Evolutionary conservation across 92 coral and sea anemone species (phyloP).

Genomic region (Phenganax stokvisi): DNA sequence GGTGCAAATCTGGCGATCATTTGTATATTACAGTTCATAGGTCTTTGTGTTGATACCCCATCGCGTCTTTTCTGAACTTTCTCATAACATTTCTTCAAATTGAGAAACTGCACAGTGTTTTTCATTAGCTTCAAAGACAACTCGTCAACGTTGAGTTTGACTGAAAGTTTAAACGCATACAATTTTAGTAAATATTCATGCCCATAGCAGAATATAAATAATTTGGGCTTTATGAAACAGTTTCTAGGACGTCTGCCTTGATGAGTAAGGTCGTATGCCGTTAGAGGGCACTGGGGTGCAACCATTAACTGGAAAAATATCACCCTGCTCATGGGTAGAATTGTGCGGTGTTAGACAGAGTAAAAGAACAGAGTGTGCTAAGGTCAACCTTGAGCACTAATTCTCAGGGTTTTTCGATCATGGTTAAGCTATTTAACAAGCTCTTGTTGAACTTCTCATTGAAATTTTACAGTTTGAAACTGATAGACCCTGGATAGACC

Average conservation of each 20-base stretch:
- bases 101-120: slow-evolving; percentile 35
- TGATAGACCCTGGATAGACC: too few relatives aligned
- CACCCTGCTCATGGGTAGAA: too few relatives aligned
- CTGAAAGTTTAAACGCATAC: neutral
- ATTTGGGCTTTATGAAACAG: neutral
- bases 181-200: neutral
- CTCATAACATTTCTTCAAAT: slow-evolving; percentile 59
- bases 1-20: slow-evolving; percentile 71
- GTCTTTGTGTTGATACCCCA: slow-evolving; percentile 75
- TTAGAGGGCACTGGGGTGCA: too few relatives aligned
- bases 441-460: too few relatives aligned
- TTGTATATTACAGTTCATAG: slow-evolving; percentile 71
- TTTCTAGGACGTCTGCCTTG: neutral
- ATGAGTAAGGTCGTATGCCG: too few relatives aligned
- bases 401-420: too few relatives aligned
- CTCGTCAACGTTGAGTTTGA: neutral
- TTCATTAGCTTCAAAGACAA: neutral
- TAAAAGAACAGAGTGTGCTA: too few relatives aligned
- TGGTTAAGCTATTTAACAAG: too few relatives aligned
- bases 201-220: neutral
- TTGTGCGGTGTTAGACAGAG: too few relatives aligned
- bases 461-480: too few relatives aligned
- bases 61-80: slow-evolving; percentile 90
- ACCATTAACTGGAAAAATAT: too few relatives aligned
- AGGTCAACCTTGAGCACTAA: too few relatives aligned